Conservation (phyloP, 1,140 invertebrate species). For the Scaptomyza montana region DNA sequence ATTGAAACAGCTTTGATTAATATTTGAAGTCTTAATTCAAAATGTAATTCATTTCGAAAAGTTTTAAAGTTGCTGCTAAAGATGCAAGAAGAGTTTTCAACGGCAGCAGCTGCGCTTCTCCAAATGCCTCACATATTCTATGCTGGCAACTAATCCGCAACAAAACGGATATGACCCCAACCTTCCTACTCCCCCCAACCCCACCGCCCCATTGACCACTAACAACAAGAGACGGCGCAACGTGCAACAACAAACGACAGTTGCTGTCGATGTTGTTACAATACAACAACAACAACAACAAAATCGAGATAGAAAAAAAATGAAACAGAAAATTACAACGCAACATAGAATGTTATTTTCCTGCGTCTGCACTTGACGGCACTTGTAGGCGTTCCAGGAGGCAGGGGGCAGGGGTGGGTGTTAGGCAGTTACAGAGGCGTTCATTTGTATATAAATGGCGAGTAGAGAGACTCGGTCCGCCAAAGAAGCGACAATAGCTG, state of each 20-base stretch:
- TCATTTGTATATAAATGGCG: conserved; percentile 79
- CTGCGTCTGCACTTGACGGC: conserved; percentile 76
- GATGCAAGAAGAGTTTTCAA: too few relatives aligned
- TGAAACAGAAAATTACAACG: neutral
- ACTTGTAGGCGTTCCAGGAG: conserved; percentile 47
- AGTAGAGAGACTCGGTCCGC: conserved; percentile 24
- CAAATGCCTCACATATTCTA: neutral
- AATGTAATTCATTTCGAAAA: neutral
- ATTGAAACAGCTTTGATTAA: too few relatives aligned
- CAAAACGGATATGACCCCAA: conserved; percentile 28
- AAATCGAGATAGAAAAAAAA: conserved; percentile 17
- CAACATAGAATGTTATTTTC: conserved; percentile 70
- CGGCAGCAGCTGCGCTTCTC: conserved; percentile 26
- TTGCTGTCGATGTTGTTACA: conserved; percentile 67
- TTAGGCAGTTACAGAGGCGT: conserved; percentile 58
- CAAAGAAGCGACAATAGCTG: conserved; percentile 71
- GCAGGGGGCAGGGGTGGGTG: neutral
- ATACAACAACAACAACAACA: conserved; percentile 51
- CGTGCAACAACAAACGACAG: conserved; percentile 62
- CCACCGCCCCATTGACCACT: conserved; percentile 10
- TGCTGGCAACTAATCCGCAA: conserved; percentile 52
- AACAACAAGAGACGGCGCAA: conserved; percentile 42
- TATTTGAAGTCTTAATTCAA: neutral
- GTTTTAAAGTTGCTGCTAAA: neutral
- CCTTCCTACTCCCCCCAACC: neutral